Evolutionary conservation across 2,113 vertebrate genomes (phyloP).

Genomic region (Mormoops blainvillei): DNA sequence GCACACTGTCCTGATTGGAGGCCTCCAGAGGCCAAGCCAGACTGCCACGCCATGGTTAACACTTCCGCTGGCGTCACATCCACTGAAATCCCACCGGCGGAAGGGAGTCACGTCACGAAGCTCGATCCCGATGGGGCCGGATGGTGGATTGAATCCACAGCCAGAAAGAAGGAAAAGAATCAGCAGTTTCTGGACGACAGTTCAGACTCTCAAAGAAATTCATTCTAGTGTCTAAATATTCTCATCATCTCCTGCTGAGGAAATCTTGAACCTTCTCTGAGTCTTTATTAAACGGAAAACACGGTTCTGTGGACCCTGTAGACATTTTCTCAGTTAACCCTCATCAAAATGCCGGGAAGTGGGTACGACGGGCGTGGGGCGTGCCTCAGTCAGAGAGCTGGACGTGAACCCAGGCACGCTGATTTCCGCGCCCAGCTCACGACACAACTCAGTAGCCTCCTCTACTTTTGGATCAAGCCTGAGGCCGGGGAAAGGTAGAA

Average conservation of each 20-base stretch:
- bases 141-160: accelerated
- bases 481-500: background rate
- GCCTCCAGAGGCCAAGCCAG: background rate
- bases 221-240: background rate
- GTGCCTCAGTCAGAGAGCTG: background rate
- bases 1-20: background rate
- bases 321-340: background rate
- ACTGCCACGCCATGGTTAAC: accelerated
- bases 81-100: background rate
- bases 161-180: too few species aligned
- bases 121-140: accelerated
- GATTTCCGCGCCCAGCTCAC: too few species aligned
- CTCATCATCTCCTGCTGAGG: background rate
- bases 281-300: background rate
- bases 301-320: background rate
- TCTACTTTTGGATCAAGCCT: background rate
- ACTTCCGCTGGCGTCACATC: background rate
- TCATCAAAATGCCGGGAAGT: too few species aligned
- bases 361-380: accelerated
- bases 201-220: background rate
- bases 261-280: background rate
- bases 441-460: accelerated
- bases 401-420: background rate
- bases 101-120: accelerated
- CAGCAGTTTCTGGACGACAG: background rate